Evolutionary conservation across 2,113 vertebrate genomes (phyloP).

Genomic region (Penelope pileata): DNA sequence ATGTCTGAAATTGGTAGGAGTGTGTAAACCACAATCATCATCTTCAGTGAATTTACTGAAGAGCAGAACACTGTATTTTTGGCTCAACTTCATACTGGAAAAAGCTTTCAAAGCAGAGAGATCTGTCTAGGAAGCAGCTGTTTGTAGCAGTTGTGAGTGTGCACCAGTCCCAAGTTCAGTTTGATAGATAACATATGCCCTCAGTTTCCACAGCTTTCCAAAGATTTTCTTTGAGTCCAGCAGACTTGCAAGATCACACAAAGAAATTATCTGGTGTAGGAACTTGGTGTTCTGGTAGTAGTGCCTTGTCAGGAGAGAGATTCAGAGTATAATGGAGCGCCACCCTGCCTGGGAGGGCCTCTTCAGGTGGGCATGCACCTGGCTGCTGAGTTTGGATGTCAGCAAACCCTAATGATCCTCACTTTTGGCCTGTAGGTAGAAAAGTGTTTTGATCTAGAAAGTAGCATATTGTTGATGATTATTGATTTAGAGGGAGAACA

Average conservation of each 20-base stretch:
- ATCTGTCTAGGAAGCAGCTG: constrained; percentile 29
- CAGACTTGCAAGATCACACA: background rate
- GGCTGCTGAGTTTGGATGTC: background rate
- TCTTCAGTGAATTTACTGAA: constrained; percentile 5
- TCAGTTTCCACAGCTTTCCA: background rate
- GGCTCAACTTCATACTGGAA: background rate
- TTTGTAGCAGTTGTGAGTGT: background rate
- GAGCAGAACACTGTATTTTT: background rate
- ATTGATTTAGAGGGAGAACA: background rate
- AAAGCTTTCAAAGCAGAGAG: background rate
- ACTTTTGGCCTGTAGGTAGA: background rate
- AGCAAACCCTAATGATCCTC: background rate
- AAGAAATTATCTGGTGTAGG: background rate
- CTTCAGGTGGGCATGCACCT: background rate
- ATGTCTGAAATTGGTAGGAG: background rate
- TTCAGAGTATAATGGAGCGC: background rate
- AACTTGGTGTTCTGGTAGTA: background rate
- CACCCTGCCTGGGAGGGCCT: background rate
- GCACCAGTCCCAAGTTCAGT: background rate
- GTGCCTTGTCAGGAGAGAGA: background rate
- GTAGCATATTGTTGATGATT: background rate
- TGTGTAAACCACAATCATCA: background rate
- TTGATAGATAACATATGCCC: background rate
- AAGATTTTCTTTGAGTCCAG: background rate
- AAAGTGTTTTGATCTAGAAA: background rate